Percentiles rank a stretch among this genome's conserved stretches.
Evolutionary conservation across 1,140 invertebrate genomes (phyloP).

Genomic region (Drosophila novamexicana): DNA sequence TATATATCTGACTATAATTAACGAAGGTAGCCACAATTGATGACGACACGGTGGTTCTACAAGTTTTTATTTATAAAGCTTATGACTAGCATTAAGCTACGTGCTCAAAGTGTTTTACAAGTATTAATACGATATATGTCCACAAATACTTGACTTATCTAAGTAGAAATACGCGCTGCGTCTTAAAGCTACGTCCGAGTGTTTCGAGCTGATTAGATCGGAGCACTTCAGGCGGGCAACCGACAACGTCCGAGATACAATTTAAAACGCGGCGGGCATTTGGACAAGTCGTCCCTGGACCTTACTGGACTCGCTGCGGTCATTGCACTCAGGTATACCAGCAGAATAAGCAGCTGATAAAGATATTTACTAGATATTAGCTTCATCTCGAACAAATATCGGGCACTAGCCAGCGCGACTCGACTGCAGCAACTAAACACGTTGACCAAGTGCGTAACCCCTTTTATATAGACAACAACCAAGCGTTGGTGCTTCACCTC

Average conservation of each 20-base stretch:
- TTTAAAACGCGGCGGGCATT: constrained; percentile 18
- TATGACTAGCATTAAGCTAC: constrained; percentile 1
- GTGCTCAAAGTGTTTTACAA: neutral
- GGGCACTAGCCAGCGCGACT: constrained; percentile 4
- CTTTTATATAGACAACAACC: constrained; percentile 20
- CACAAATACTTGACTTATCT: neutral
- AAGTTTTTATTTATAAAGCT: constrained; percentile 13
- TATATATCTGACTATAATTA: too few relatives aligned
- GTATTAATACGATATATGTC: neutral
- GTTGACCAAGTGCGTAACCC: neutral
- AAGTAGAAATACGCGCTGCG: neutral
- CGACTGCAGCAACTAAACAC: constrained; percentile 23
- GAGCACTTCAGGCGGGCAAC: constrained; percentile 12
- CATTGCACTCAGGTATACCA: constrained; percentile 15
- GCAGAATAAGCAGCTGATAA: constrained; percentile 11
- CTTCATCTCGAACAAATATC: constrained; percentile 5
- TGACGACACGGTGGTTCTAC: neutral
- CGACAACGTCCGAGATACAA: constrained; percentile 25
- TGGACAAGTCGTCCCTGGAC: neutral
- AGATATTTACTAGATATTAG: constrained; percentile 2
- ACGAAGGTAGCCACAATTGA: neutral
- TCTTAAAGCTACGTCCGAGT: neutral
- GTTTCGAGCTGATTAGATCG: neutral
- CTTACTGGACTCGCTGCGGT: neutral
- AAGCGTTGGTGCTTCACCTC: neutral